A percentile compares a stretch with the other conserved stretches of the same genome.
Evolutionary conservation across 2,888 invertebrate species (phyloP).

Genomic region (Cordylochernes scorpioides): DNA sequence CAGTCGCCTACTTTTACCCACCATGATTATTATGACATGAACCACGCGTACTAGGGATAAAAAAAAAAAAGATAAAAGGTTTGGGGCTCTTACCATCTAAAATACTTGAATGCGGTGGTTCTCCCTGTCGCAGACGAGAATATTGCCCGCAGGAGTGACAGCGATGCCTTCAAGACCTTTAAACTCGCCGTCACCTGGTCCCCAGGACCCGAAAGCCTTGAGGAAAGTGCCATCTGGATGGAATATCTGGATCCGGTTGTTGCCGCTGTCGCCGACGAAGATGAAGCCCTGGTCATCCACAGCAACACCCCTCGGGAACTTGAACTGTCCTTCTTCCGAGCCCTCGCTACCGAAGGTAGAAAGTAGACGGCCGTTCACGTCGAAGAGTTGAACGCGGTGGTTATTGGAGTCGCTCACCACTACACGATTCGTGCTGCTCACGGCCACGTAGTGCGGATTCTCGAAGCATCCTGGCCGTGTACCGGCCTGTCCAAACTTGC

Average conservation of each 20-base stretch:
- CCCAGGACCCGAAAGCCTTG: constrained; percentile 75
- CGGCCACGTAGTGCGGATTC: constrained; percentile 91
- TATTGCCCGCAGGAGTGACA: constrained; percentile 68
- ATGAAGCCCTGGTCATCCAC: constrained; percentile 95
- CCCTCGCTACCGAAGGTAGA: constrained; percentile 81
- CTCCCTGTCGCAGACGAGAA: constrained; percentile 81
- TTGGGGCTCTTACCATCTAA: too few relatives aligned
- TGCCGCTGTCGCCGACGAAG: constrained; percentile 89
- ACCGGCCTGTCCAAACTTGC: constrained; percentile 81
- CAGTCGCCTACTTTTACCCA: too few relatives aligned
- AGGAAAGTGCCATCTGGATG: constrained; percentile 77
- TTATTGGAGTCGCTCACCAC: constrained; percentile 94
- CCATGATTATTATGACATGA: too few relatives aligned
- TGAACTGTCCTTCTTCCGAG: constrained; percentile 80
- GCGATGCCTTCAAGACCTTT: constrained; percentile 79
- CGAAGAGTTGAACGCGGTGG: constrained; percentile 83
- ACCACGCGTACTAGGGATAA: too few relatives aligned
- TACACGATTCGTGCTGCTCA: constrained; percentile 75
- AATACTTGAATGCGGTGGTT: constrained; percentile 91
- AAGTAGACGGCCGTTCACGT: constrained; percentile 69
- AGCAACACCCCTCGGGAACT: constrained; percentile 94
- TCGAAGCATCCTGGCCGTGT: constrained; percentile 69
- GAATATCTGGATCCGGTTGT: constrained; percentile 93
- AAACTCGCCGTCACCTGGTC: constrained; percentile 80
- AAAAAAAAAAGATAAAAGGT: too few relatives aligned